Conservation (phyloP, 2,888 invertebrate species). For the Troides aeacus region DNA sequence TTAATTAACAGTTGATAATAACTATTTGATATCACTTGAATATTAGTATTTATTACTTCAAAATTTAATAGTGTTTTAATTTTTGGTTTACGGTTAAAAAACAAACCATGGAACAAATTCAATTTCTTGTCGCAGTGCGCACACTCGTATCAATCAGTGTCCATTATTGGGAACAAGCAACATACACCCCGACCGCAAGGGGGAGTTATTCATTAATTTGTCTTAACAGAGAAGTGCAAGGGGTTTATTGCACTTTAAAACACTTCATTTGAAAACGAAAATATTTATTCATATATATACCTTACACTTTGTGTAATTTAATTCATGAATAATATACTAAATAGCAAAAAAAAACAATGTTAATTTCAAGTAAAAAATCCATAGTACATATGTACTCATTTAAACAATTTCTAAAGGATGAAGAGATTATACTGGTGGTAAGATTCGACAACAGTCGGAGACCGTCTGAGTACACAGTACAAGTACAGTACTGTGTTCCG, state of each 20-base stretch:
- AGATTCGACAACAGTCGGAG: no score
- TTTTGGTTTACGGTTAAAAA: not conserved
- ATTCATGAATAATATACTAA: no score
- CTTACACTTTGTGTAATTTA: no score
- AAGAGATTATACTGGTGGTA: no score
- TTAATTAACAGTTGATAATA: no score
- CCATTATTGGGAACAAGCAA: conserved; percentile 53
- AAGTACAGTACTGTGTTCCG: no score
- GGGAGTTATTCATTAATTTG: conserved; percentile 69
- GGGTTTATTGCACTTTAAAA: not conserved
- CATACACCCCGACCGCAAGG: conserved; percentile 40
- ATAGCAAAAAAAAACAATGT: no score
- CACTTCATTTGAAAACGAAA: not conserved
- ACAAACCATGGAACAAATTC: conserved; percentile 9
- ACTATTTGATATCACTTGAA: not conserved
- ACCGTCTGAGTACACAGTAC: no score
- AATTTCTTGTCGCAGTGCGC: conserved; percentile 22
- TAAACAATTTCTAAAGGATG: no score
- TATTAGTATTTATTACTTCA: not conserved
- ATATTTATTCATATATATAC: not conserved
- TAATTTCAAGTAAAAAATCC: no score
- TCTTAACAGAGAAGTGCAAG: not conserved
- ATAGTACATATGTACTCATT: no score
- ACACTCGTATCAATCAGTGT: conserved; percentile 57
- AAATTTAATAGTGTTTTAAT: no score